Base-by-base conservation (phyloP, 2,113 vertebrate genomes). In the Oreocharis arfaki region DNA sequence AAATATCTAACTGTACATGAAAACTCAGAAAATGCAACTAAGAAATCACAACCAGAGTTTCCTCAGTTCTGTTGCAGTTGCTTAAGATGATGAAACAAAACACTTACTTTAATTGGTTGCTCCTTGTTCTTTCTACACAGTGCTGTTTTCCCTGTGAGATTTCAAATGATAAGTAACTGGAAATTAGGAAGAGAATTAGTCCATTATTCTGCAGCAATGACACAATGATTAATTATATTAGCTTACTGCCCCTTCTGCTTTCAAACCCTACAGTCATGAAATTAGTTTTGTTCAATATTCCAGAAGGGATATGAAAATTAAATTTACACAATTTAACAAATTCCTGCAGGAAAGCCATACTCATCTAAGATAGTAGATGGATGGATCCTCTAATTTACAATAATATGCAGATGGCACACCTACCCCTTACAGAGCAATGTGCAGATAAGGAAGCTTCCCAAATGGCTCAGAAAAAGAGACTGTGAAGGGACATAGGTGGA, bases 221-320 rank as follows among this genome's bases (percentile, higher is more conserved):
- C 86, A 97, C 85, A 97, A 94, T 97, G 95, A 97, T 96, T 97
- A 96, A 97, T 96, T 96, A 95, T 95, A 97, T 96, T 96, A 93
- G 88, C 91, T 94, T 91, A 90, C 71, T 96, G 85, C 67, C 90
- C 89, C 89, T 95, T 95, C 93, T 74, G 87, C 91, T 97, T 95
- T 95, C 96, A 97, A 93, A 91, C 75, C 56, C 96, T 93, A 83
- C 78, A 95, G 87, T 96, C 96, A 95, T 76, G 90, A 96, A 95
- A 97, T 84, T 86, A 96, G 78, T 96, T 96, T 82, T 92, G 89
- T 83, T 83, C 87, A 90, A 94, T 95, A 97, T 91, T 97, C 93
- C 89, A 89, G 84, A 73, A 97, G 89, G 71, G 76, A 95, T 84
- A 94, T 79, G 73, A 95, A 87, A 97, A 97, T 96, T 95, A 95